phyloP scores from a whole-genome alignment of 92 coral and sea anemone species.

The Scolanthus callimorphus region DNA sequence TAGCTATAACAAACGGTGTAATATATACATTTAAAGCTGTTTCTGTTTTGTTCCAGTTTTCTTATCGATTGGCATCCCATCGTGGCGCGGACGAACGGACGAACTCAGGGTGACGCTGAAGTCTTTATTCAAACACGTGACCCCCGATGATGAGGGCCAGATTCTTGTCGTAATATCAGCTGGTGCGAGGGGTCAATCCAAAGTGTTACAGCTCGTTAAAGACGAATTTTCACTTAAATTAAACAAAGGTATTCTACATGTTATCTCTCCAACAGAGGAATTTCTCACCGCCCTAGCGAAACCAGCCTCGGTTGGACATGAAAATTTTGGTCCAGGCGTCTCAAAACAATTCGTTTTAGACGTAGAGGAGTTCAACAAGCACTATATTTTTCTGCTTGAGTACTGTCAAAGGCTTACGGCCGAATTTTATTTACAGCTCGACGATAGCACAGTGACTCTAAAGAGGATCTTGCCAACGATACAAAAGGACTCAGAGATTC shows the following conservation, averaged over 20 bases:
- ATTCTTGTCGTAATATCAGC: constrained; percentile 27
- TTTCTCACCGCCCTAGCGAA: constrained; percentile 1
- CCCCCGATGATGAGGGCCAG: constrained; percentile 20
- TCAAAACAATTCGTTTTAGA: not conserved
- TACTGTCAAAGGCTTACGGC: constrained; percentile 10
- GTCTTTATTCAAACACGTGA: constrained; percentile 20
- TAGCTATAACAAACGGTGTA: too few relatives aligned
- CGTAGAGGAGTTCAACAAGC: constrained; percentile 5
- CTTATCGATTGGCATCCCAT: constrained; percentile 21
- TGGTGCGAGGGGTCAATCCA: not conserved
- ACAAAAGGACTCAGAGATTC: not conserved
- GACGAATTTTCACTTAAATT: constrained; percentile 5
- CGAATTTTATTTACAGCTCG: constrained; percentile 9
- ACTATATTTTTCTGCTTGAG: constrained; percentile 10
- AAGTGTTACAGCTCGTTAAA: not conserved
- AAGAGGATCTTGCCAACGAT: constrained; percentile 20
- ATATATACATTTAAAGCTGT: too few relatives aligned
- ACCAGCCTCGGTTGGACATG: constrained; percentile 12
- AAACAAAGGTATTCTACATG: constrained; percentile 22
- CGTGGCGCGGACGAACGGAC: constrained; percentile 21
- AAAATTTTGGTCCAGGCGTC: not conserved
- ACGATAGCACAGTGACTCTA: constrained; percentile 1
- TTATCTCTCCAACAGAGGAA: constrained; percentile 21
- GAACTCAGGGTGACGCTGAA: constrained; percentile 11
- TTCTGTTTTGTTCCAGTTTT: too few relatives aligned